phyloP scores from a whole-genome alignment of 2,113 vertebrate genomes.

The Pseudolaguvia tuberculata region DNA sequence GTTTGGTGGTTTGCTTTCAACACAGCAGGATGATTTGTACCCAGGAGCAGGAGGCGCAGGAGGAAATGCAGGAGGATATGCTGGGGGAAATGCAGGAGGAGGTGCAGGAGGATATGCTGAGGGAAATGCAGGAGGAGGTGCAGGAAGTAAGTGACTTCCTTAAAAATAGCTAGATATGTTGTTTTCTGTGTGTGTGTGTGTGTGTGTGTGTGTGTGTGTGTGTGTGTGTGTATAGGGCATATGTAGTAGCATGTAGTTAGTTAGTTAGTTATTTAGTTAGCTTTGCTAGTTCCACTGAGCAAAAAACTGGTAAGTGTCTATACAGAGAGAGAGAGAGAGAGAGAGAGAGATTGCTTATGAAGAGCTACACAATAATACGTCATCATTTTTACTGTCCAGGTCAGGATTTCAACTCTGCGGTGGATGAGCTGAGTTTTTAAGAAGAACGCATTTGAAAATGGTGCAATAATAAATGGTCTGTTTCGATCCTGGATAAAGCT shows the following conservation, averaged over 20 bases:
- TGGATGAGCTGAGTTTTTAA: conserved; percentile 36
- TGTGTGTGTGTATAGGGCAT: too few relatives aligned
- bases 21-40: not conserved
- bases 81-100: not conserved
- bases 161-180: too few relatives aligned
- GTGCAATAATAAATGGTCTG: not conserved
- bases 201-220: too few relatives aligned
- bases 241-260: too few relatives aligned
- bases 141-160: conserved; percentile 8
- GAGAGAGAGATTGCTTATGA: too few relatives aligned
- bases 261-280: too few relatives aligned
- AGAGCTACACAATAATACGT: not conserved
- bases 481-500: not conserved
- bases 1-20: conserved; percentile 50
- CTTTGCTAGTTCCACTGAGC: too few relatives aligned
- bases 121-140: not conserved
- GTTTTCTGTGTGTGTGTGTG: too few relatives aligned
- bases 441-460: not conserved
- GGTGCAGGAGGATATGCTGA: not conserved
- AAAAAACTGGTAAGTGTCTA: too few relatives aligned
- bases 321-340: too few relatives aligned
- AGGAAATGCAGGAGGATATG: not conserved
- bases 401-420: conserved; percentile 36
- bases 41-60: not conserved
- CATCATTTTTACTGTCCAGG: conserved; percentile 24